phyloP scores from a whole-genome alignment of 1,140 invertebrate species.

The Drosophila orosa region DNA sequence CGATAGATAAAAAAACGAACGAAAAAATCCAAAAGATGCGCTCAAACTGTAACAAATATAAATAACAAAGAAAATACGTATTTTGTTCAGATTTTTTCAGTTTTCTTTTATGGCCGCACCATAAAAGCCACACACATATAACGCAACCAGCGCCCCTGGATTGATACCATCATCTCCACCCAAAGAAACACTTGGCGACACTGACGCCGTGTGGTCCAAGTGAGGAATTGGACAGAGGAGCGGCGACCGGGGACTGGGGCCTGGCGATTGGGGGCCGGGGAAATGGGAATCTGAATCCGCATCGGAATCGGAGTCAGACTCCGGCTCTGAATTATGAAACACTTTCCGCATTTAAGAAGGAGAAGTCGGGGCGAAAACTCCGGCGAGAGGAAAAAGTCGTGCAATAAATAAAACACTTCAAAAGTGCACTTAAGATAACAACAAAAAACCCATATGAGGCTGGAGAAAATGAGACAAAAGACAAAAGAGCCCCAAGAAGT shows the following conservation, averaged over 20 bases:
- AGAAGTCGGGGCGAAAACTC: slow-evolving; percentile 9
- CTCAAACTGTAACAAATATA: slow-evolving; percentile 73
- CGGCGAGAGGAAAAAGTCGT: slow-evolving; percentile 60
- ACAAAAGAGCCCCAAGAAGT: slow-evolving; percentile 42
- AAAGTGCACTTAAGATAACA: slow-evolving; percentile 79
- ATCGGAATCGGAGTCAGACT: slow-evolving; percentile 37
- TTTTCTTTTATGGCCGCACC: slow-evolving; percentile 62
- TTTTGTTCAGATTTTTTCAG: slow-evolving; percentile 48
- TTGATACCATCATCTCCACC: slow-evolving; percentile 72
- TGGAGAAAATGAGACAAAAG: slow-evolving; percentile 34
- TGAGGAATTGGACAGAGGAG: slow-evolving; percentile 15
- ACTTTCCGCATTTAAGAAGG: slow-evolving; percentile 60
- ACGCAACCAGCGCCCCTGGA: slow-evolving; percentile 48
- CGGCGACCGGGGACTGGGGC: neutral
- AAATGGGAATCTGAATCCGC: slow-evolving; percentile 38
- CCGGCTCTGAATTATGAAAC: slow-evolving; percentile 69
- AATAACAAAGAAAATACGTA: slow-evolving; percentile 49
- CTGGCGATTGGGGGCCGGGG: slow-evolving; percentile 1
- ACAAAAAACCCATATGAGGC: slow-evolving; percentile 34
- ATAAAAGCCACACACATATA: slow-evolving; percentile 74
- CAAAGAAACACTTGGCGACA: slow-evolving; percentile 66
- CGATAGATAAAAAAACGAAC: slow-evolving; percentile 43
- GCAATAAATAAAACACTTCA: slow-evolving; percentile 80
- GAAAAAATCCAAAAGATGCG: slow-evolving; percentile 48
- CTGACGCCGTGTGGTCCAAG: slow-evolving; percentile 73